Evolutionary conservation across 2,797 vertebrate species (phyloP), one percentile per base, ranked within the genome.

Genomic region (Muraenolepis orangiensis): DNA sequence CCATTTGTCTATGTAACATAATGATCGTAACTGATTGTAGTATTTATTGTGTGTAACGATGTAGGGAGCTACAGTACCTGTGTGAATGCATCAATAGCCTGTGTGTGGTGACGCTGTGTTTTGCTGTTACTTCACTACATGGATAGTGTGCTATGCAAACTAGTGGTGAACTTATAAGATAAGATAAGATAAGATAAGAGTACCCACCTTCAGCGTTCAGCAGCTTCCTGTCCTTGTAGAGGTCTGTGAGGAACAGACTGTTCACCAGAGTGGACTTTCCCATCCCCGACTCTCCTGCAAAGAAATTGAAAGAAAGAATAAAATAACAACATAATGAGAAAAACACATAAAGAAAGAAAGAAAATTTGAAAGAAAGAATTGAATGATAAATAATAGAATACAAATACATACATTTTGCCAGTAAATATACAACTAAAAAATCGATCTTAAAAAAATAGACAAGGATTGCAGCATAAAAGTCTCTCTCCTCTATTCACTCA

Each of bases 241-340:
- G 92, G 82, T 95, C 94, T 82, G 94, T 95, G 81, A 95, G 94
- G 85, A 95, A 95, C 77, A 95, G 87, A 80, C 94, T 95, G 91
- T 95, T 95, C 69, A 95, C 93, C 85, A 95, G 82, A 72, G 94
- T 95, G 82, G 94, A 95, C 80, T 95, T 95, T 76, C 94, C 94
- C 90, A 94, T 90, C 6, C 94, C 94, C 36, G 94, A 95, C 87
- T 95, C 94, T 74, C 94, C 94, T 95, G 77, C 28, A 82, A 26
- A n/a, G 38, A 34, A 73, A 64, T 46, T 66, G n/a, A 18, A 40
- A 26, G 28, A 38, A 70, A 71, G 29, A 30, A 40, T 38, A 12
- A 30, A 64, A 71, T 8, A 29, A n/a, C 61, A 12, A 20, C 67
- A 14, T 6, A 8, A 1, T 36, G 18, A 78, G 11, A 75, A 28